Evolutionary conservation across 2,113 vertebrate species (phyloP).

Genomic region (Malurus alboscapulatus): DNA sequence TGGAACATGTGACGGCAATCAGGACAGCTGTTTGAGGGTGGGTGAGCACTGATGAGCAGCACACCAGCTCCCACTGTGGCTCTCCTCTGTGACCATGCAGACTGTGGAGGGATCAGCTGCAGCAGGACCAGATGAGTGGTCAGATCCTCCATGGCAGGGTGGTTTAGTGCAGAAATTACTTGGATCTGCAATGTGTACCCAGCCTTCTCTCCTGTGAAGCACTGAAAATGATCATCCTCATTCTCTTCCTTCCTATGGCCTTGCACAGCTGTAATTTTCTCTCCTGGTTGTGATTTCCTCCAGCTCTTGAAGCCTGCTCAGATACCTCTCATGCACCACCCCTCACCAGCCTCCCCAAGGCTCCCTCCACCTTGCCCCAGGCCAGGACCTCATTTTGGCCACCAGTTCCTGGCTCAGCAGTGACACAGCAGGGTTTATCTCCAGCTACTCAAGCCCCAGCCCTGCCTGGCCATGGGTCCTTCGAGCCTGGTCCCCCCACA

Average conservation of each 20-base stretch:
- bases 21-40: neutral
- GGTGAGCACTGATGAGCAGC: neutral
- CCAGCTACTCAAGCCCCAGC: neutral
- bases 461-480: too few relatives aligned
- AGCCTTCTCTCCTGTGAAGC: neutral
- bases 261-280: neutral
- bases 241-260: neutral
- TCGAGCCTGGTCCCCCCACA: fast-evolving
- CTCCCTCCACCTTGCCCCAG: too few relatives aligned
- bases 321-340: neutral
- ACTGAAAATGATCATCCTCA: neutral
- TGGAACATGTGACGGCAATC: neutral
- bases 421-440: neutral
- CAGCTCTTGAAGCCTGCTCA: neutral
- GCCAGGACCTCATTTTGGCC: neutral
- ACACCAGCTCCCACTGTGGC: neutral
- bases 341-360: fast-evolving
- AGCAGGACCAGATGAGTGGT: neutral
- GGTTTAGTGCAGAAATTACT: neutral
- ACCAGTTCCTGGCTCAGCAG: neutral
- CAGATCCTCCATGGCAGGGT: neutral
- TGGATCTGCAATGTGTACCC: neutral
- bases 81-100: neutral
- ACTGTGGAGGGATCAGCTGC: neutral
- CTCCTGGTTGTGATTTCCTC: neutral